Base-by-base conservation (phyloP, 2,888 invertebrate genomes). In the Pristionchus fissidentatus region DNA sequence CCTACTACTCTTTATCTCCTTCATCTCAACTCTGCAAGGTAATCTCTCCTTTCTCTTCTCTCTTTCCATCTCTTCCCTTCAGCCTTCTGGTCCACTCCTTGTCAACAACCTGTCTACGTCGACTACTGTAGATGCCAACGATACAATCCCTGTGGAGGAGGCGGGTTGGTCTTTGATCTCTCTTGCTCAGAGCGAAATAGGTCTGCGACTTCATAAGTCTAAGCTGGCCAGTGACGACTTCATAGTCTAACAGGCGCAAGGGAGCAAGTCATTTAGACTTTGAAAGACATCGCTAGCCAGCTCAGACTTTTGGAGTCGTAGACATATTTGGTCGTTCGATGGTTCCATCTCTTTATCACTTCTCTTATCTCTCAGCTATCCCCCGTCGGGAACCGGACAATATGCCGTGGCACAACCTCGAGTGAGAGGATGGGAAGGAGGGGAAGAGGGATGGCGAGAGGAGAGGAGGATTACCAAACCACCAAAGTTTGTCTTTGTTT, bases 141-240 rank as follows among this genome's bases (percentile, higher is more conserved):
- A 38, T 66, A 66, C 19, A 19, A 3, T 22, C 26, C 13, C 38
- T 66, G 73, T 49, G 49, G 10, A 49, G 10, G 13, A 49, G 10
- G 49, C 73, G 46, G 73, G 73, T 73, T 46, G 26, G 46, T 46
- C 73, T 70, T 73, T 46, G 73, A 46, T 73, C 73, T 73, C 1
- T n/a, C n/a, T n/a, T n/a, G n/a, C n/a, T n/a, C n/a, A n/a, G n/a
- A n/a, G n/a, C n/a, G n/a, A n/a, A n/a, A n/a, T n/a, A n/a, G n/a
- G n/a, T n/a, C n/a, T n/a, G n/a, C n/a, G n/a, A n/a, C n/a, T n/a
- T 73, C 41, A 73, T 73, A 10, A 66, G 66, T 73, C 38, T 73
- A n/a, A n/a, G n/a, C n/a, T n/a, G n/a, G n/a, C n/a, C n/a, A n/a
- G n/a, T n/a, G n/a, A n/a, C n/a, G n/a, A n/a, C n/a, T n/a, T n/a